Evolutionary conservation across 2,113 vertebrate genomes (phyloP).

Genomic region (cattle (Bos taurus)): ARS-UCD2.0 NC_037338.1:89559501-89560000

Average conservation of each 20-base stretch:
- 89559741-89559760: too few relatives aligned
- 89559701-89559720: not conserved
- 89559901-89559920: not conserved
- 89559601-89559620: not conserved
- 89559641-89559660: not conserved
- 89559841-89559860: accelerated
- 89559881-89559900: not conserved
- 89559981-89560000: not conserved
- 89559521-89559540: too few relatives aligned
- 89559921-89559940: not conserved
- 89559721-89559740: not conserved
- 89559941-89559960: not conserved
- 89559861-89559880: not conserved
- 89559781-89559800: not conserved
- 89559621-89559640: not conserved
- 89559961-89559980: not conserved
- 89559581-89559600: not conserved
- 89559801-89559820: not conserved
- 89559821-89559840: accelerated
- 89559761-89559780: too few relatives aligned
- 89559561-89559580: not conserved
- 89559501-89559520: too few relatives aligned
- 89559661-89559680: not conserved
- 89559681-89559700: not conserved
- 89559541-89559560: not conserved